These are phyloP conservation scores for Ornithoptera alexandrae DNA, from an alignment of 2,888 invertebrate genomes.

Conservation along the genomic window DNA sequence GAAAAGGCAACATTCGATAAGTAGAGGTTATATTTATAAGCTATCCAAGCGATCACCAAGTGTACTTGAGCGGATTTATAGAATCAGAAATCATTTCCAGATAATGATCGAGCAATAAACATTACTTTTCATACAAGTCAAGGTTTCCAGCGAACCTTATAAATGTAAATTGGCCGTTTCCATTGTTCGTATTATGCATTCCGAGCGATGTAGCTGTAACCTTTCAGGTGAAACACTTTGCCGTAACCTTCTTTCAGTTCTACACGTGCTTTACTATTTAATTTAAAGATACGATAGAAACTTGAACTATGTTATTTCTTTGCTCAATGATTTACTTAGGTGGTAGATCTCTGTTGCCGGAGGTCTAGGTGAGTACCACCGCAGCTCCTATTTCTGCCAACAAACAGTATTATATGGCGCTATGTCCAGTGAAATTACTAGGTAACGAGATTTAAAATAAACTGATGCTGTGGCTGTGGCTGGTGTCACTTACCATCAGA, in stretches of 20 bases:
- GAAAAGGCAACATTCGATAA: not conserved
- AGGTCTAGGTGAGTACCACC: no score
- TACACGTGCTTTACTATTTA: not conserved
- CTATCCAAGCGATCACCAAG: not conserved
- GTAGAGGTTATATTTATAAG: not conserved
- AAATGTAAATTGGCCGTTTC: conserved; percentile 12
- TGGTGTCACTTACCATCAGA: no score
- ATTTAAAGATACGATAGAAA: not conserved
- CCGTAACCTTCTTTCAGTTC: not conserved
- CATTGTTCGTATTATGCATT: not conserved
- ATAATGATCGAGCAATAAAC: conserved; percentile 20
- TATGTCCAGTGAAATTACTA: no score
- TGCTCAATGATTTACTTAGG: no score
- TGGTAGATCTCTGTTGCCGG: no score
- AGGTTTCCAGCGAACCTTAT: conserved; percentile 8
- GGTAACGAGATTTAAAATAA: no score
- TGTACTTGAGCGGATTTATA: not conserved
- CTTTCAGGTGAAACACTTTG: not conserved
- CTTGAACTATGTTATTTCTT: not conserved
- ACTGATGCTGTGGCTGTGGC: no score
- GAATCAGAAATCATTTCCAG: conserved; percentile 5
- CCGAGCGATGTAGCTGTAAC: not conserved
- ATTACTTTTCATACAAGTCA: not conserved
- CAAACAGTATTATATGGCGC: no score
- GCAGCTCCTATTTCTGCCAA: no score